Base-by-base conservation (phyloP, 2,797 vertebrate genomes). In the Enteromius treurensis region DNA sequence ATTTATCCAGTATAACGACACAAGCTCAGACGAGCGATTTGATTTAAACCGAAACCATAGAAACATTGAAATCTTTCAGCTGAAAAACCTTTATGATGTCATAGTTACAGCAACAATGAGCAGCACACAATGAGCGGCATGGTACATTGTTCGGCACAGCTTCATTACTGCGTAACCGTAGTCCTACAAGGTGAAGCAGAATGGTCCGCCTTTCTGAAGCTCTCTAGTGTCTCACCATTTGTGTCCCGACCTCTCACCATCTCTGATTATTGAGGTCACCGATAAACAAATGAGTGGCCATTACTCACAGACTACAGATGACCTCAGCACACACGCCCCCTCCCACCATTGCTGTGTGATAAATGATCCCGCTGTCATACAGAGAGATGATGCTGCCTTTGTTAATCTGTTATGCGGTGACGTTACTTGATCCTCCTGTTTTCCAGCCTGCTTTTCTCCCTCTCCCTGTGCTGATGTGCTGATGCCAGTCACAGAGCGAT, bases 401-500 rank as follows among this genome's bases (percentile, higher is more conserved):
- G 81, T 86, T 84, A 84, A 85, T 84, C 84, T 83, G 69, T 86
- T 88, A 85, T 75, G 75, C 60, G 81, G 69, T 84, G 85, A 85
- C 83, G 81, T 82, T 60, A 84, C 81, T 82, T 69, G 84, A 77
- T 81, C 85, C 81, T 82, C 77, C 67, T 83, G 42, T 70, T 84
- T 60, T 76, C 71, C 64, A 71, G 69, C 34, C 69, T 17, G 67
- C 40, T 75, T 51, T 64, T 58, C 60, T 68, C 68, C 7, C 62
- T 86, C 75, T 26, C 69, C 90, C 78, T 55, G 14, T 15, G 64
- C 62, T 79, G 82, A 87, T 86, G 55, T 91, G 91, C 92, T 91
- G 90, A 91, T 93, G 95, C 93, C 95, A 94, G 88, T 95, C 93
- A 93, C 90, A 88, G 89, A 34, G 85, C 89, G 79, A 84, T 90